Evolutionary conservation across 2,888 invertebrate species (phyloP), one percentile per base, ranked within the genome.

Genomic region (Xanthostigma xanthostigma): DNA sequence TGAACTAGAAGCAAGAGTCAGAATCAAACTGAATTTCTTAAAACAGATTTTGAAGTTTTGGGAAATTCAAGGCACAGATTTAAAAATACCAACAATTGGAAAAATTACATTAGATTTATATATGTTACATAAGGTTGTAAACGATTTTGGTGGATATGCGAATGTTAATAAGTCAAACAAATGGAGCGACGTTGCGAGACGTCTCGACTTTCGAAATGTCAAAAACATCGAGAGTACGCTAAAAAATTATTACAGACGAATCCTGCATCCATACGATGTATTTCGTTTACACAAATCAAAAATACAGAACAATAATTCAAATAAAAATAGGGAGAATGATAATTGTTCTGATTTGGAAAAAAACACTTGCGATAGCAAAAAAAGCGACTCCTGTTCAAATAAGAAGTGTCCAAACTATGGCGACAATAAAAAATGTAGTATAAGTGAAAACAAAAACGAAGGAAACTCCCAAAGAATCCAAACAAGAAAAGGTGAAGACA

Each of bases 41-140:
- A 82, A 84, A 60, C 75, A 80, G 62, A 76, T 84, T 57, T 73
- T 79, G 35, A 81, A 79, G 60, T 84, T 83, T 65, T 84, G 83
- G 83, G 79, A 83, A 56, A 65, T 84, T 12, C 83, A 83, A 64
- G 79, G 79, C 2, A 73, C 75, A 8, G 72, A 76, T 2, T 61
- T 78, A 43, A 77, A 75, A 64, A 75, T 82, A 55, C 83, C 84
- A 1, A 76, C 77, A 67, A 75, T 84, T 46, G 84, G 84, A 62
- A 75, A 78, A 58, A 80, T 79, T 65, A 74, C 76, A 11, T 62
- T 85, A 51, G 84, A 85, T 66, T 67, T 84, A 49, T 81, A 78
- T 59, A 75, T 75, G 43, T 64, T 85, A 10, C 79, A 80, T 59
- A 75, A 74, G 60, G 67, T 74, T 65, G 75, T 78, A 8, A 68